Conservation (phyloP, 2,113 vertebrate species). For the Progne subis region DNA sequence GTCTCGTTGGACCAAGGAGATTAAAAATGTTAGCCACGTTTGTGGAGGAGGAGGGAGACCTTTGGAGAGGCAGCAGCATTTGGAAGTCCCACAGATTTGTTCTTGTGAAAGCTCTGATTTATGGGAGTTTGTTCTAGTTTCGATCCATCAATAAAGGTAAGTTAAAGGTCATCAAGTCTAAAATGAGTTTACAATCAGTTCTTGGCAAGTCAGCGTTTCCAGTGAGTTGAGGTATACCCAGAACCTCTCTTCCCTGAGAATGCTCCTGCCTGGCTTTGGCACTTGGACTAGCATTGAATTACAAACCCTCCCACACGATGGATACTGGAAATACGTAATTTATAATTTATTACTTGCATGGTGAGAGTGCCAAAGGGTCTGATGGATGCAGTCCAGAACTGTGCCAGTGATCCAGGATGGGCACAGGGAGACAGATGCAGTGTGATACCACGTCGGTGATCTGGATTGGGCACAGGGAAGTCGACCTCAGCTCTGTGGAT, state of each 20-base stretch:
- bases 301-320: fast-evolving
- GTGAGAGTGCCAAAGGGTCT: not conserved
- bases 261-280: not conserved
- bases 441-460: fast-evolving
- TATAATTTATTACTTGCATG: not conserved
- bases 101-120: not conserved
- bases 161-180: conserved; percentile 1
- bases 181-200: not conserved
- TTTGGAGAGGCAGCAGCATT: not conserved
- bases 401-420: not conserved
- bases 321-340: not conserved
- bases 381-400: not conserved
- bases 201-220: not conserved
- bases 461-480: not conserved
- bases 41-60: not conserved
- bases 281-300: not conserved
- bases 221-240: fast-evolving
- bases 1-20: fast-evolving
- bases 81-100: not conserved
- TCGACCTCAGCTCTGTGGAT: not conserved
- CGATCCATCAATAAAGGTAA: not conserved
- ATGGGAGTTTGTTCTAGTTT: not conserved
- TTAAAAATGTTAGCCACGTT: fast-evolving
- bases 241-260: fast-evolving
- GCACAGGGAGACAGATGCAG: not conserved